Percentiles rank a stretch among this genome's conserved stretches.
Conservation (phyloP, 2,888 invertebrate genomes). For the Falcaria lacertinaria region DNA sequence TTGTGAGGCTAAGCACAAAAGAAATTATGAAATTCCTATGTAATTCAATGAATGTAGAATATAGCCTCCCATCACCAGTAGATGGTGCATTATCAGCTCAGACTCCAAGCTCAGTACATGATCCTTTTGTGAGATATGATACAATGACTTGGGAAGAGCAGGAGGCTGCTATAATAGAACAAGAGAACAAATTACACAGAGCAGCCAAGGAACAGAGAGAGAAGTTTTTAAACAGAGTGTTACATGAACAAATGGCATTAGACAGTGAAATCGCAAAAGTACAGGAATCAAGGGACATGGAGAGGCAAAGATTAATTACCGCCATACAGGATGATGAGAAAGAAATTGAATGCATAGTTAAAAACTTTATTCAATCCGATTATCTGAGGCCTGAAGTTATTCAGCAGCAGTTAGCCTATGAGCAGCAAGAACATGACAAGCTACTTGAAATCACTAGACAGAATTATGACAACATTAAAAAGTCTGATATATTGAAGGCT, state of each 20-base stretch:
- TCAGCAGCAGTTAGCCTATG: conserved; percentile 82
- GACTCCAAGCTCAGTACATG: conserved; percentile 45
- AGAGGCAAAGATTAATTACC: conserved; percentile 79
- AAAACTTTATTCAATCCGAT: conserved; percentile 81
- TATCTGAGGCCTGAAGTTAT: conserved; percentile 80
- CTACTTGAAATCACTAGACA: conserved; percentile 80
- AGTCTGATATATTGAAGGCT: conserved; percentile 83
- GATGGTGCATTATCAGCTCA: conserved; percentile 43
- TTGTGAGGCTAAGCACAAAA: conserved; percentile 80
- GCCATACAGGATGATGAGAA: conserved; percentile 83
- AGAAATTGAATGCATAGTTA: conserved; percentile 81
- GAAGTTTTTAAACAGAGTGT: conserved; percentile 75
- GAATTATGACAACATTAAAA: conserved; percentile 80
- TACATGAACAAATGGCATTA: conserved; percentile 82
- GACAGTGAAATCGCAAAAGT: conserved; percentile 84
- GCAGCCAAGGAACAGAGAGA: conserved; percentile 82
- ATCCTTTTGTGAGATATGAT: conserved; percentile 52
- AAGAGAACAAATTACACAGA: conserved; percentile 83
- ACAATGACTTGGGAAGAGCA: conserved; percentile 79
- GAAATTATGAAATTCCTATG: conserved; percentile 84
- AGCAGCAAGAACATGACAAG: conserved; percentile 83
- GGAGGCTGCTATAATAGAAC: conserved; percentile 81
- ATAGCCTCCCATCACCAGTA: conserved; percentile 55
- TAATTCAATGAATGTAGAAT: conserved; percentile 66
- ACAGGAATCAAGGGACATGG: conserved; percentile 83